Base-by-base conservation (phyloP, 2,888 invertebrate species). In the Tanytarsus gracilentus region DNA sequence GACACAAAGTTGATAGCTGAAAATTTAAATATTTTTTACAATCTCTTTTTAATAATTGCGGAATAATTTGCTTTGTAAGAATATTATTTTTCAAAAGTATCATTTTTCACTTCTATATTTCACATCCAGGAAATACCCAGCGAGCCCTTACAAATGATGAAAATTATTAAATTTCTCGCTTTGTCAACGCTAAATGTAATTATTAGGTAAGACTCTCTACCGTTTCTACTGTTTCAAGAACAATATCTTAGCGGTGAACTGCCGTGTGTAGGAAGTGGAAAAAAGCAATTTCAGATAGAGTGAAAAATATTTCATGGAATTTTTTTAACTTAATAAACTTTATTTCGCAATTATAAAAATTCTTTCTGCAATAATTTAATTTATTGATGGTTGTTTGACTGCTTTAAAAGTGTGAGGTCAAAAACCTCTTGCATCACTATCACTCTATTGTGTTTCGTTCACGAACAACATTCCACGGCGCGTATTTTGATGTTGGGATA, bases 401-500 rank as follows among this genome's bases (percentile, higher is more conserved):
- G 30, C 30, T 30, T 6, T 8, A 8, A 30, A 30, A 30, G 30
- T 30, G 39, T 16, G 9, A 39, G n/a, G 39, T 5, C 14, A 16
- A 39, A 39, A 39, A 16, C n/a, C 14, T 14, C 16, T 39, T 16
- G 39, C 39, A 25, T 49, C 49, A 29, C 2, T 51, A 9, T 9
- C 8, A 29, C 5, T 5, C 9, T 23, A n/a, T 9, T 1, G 23
- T 11, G 11, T 44, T 23, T n/a, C 33, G n/a, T n/a, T n/a, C 33
- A 33, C 33, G 27, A 27, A 53, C 9, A 16, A 36, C 36, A 36
- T 25, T 53, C 53, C 53, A 53, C n/a, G 53, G 53, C 3, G 9
- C 1, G 2, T 6, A 26, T 26, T 25, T 55, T 3, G 26, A 11
- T n/a, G 55, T 55, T 14, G 39, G 36, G 16, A 40, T 23, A 11